Conservation (phyloP, 92 coral and sea anemone species). For the Virgularia gustaviana region DNA sequence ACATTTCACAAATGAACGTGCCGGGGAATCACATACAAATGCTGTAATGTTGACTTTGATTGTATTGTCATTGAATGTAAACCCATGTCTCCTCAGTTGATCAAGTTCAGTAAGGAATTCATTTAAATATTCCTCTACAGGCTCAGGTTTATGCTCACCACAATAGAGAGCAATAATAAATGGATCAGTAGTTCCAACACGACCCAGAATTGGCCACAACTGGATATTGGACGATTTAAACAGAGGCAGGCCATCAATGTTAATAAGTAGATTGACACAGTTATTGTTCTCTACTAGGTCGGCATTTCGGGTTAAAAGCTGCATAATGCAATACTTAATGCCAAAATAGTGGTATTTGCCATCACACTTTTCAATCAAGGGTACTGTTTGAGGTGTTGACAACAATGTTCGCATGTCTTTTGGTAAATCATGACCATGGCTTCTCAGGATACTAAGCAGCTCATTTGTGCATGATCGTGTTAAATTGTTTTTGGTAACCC, state of each 20-base stretch:
- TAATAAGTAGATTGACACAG: not conserved
- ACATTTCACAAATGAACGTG: conserved; percentile 10
- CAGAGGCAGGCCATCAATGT: conserved; percentile 12
- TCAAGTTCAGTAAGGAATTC: not conserved
- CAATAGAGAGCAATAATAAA: conserved; percentile 6
- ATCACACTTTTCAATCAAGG: conserved; percentile 8
- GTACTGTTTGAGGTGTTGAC: not conserved
- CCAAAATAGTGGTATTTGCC: conserved; percentile 14
- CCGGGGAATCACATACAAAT: conserved; percentile 12
- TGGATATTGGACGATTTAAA: not conserved
- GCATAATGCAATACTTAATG: not conserved
- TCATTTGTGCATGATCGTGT: not conserved
- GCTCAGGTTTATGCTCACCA: not conserved
- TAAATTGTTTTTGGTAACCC: conserved; percentile 6
- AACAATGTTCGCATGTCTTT: conserved; percentile 18
- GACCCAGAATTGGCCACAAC: conserved; percentile 22
- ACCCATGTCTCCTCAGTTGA: not conserved
- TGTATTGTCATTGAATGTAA: not conserved
- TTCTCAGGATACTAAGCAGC: not conserved
- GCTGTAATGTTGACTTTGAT: not conserved
- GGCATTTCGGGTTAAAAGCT: not conserved
- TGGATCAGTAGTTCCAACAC: not conserved
- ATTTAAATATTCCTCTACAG: not conserved
- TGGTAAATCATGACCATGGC: conserved; percentile 3
- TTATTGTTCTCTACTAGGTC: too few relatives aligned